phyloP scores from a whole-genome alignment of 2,113 vertebrate species.

The Taxidea taxus region DNA sequence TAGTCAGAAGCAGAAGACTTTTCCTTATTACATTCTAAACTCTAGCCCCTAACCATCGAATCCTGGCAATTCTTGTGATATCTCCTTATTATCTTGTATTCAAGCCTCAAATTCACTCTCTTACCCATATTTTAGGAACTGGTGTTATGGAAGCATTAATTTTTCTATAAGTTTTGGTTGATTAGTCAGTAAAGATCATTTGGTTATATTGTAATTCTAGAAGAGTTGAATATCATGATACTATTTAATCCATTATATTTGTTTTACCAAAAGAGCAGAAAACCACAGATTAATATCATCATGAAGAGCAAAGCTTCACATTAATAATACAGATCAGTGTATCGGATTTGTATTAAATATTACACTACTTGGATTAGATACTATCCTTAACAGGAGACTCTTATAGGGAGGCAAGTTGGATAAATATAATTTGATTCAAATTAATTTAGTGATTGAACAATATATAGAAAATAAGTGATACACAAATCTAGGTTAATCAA shows the following conservation, averaged over 20 bases:
- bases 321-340: not conserved
- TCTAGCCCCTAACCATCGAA: not conserved
- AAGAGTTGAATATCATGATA: conserved; percentile 22
- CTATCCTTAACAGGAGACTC: not conserved
- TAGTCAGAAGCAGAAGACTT: not conserved
- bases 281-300: conserved; percentile 18
- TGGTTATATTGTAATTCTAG: not conserved
- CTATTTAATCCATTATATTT: conserved; percentile 41
- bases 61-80: not conserved
- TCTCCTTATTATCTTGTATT: not conserved
- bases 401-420: not conserved
- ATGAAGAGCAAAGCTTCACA: not conserved
- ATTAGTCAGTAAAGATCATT: conserved; percentile 40
- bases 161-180: conserved; percentile 45
- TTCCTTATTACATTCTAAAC: not conserved
- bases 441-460: not conserved
- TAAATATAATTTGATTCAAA: conserved; percentile 10
- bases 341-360: not conserved
- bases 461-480: not conserved
- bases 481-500: not conserved
- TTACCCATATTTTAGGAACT: not conserved
- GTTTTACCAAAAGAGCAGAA: conserved; percentile 39
- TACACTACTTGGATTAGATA: not conserved
- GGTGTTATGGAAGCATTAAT: not conserved
- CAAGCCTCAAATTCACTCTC: not conserved